Conservation (phyloP, 2,888 invertebrate species). For the Holacanthella duospinosa region DNA sequence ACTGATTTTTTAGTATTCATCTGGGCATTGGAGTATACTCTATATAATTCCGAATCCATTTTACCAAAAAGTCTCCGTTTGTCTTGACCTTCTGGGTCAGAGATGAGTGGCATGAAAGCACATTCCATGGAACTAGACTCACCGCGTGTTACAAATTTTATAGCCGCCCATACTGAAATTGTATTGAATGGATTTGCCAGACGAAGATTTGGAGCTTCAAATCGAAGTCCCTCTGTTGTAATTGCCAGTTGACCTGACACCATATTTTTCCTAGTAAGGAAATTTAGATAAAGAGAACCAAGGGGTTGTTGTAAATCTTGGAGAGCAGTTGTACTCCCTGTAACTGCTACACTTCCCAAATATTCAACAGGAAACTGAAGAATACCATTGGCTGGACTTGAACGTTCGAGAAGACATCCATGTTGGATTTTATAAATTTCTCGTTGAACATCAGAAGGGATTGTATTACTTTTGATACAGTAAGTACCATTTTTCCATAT, state of each 20-base stretch:
- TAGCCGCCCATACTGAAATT: constrained; percentile 86
- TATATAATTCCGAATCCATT: constrained; percentile 30
- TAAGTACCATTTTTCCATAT: neutral
- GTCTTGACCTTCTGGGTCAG: constrained; percentile 51
- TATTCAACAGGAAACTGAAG: constrained; percentile 55
- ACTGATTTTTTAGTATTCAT: constrained; percentile 47
- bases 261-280: constrained; percentile 45
- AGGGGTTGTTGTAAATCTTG: constrained; percentile 72
- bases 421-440: constrained; percentile 18
- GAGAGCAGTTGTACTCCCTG: constrained; percentile 58
- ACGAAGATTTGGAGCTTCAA: constrained; percentile 44
- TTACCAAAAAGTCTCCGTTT: constrained; percentile 32
- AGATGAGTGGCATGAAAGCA: constrained; percentile 74
- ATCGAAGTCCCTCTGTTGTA: constrained; percentile 58
- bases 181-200: constrained; percentile 72
- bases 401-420: constrained; percentile 16
- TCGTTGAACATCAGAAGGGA: neutral
- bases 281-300: constrained; percentile 58
- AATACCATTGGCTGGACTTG: constrained; percentile 20
- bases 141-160: constrained; percentile 56
- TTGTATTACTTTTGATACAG: neutral
- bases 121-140: constrained; percentile 44
- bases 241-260: constrained; percentile 55
- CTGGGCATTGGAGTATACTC: constrained; percentile 18
- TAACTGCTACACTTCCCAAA: constrained; percentile 66